phyloP scores from a whole-genome alignment of 2,797 vertebrate species.

The Karalla daura region DNA sequence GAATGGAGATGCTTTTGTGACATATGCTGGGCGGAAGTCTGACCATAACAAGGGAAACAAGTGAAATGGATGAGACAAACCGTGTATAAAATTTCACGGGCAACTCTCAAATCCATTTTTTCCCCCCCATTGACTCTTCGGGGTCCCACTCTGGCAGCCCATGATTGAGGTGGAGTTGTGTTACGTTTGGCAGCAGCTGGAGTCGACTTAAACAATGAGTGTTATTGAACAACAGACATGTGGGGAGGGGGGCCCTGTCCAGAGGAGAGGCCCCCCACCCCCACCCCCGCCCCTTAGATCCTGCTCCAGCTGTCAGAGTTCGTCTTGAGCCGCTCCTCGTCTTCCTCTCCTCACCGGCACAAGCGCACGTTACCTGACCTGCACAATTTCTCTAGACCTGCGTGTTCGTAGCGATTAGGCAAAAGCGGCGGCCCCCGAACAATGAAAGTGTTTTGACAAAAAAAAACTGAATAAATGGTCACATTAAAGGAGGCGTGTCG shows the following conservation, averaged over 20 bases:
- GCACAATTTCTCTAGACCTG: slow-evolving; percentile 29
- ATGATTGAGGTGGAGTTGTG: slow-evolving; percentile 70
- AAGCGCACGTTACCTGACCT: slow-evolving; percentile 42
- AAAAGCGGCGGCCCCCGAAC: slow-evolving; percentile 46
- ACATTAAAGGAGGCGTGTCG: slow-evolving; percentile 30
- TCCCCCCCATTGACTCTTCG: slow-evolving; percentile 40
- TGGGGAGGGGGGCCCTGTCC: no score
- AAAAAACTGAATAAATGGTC: slow-evolving; percentile 21
- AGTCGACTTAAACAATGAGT: slow-evolving; percentile 79
- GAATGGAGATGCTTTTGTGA: no score
- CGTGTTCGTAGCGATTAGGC: slow-evolving; percentile 41
- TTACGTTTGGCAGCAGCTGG: slow-evolving; percentile 83
- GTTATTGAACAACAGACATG: slow-evolving; percentile 81
- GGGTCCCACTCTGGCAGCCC: slow-evolving; percentile 34
- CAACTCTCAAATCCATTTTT: slow-evolving; percentile 49
- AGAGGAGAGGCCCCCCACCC: slow-evolving; percentile 58
- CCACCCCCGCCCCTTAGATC: no score
- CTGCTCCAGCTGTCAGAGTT: slow-evolving; percentile 79
- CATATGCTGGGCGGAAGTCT: neutral
- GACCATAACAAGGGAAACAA: slow-evolving; percentile 19
- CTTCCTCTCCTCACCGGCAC: slow-evolving; percentile 50
- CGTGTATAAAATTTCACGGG: slow-evolving; percentile 31
- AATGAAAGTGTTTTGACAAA: slow-evolving; percentile 26
- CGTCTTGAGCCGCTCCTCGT: slow-evolving; percentile 61
- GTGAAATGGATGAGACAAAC: slow-evolving; percentile 17